phyloP scores from a whole-genome alignment of 1,140 invertebrate species.

The Zaprionus nigranus region DNA sequence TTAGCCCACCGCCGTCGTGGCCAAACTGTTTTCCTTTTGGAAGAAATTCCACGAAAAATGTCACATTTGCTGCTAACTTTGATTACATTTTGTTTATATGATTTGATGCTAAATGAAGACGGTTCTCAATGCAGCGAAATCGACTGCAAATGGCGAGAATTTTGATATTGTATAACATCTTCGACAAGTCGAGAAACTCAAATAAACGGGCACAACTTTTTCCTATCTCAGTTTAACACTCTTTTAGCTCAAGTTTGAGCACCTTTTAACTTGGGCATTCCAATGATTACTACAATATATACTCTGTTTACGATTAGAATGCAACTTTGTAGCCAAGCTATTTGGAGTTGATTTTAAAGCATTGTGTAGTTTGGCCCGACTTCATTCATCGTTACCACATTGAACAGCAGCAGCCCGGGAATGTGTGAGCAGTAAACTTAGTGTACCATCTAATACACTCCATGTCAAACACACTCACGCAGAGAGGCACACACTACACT shows the following conservation, averaged over 20 bases:
- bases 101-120: neutral
- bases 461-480: slow-evolving; percentile 3
- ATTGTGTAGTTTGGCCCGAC: slow-evolving; percentile 14
- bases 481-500: neutral
- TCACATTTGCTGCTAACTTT: slow-evolving; percentile 3
- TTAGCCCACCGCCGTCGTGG: neutral
- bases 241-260: neutral
- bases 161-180: neutral
- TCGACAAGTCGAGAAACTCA: neutral
- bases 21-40: neutral
- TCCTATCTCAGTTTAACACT: neutral
- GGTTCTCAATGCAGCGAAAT: neutral
- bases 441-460: slow-evolving; percentile 56
- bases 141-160: neutral
- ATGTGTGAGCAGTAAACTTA: slow-evolving; percentile 60
- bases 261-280: neutral
- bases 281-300: slow-evolving; percentile 7
- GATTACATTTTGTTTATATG: slow-evolving; percentile 7
- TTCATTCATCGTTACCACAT: slow-evolving; percentile 45
- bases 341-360: slow-evolving; percentile 9
- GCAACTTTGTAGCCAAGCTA: slow-evolving; percentile 10
- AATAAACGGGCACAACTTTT: neutral
- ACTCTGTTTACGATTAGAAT: slow-evolving; percentile 4
- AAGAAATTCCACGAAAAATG: neutral
- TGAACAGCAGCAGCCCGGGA: slow-evolving; percentile 50